Evolutionary conservation across 2,797 vertebrate genomes (phyloP).

Genomic region (Gallinago solitaria): DNA sequence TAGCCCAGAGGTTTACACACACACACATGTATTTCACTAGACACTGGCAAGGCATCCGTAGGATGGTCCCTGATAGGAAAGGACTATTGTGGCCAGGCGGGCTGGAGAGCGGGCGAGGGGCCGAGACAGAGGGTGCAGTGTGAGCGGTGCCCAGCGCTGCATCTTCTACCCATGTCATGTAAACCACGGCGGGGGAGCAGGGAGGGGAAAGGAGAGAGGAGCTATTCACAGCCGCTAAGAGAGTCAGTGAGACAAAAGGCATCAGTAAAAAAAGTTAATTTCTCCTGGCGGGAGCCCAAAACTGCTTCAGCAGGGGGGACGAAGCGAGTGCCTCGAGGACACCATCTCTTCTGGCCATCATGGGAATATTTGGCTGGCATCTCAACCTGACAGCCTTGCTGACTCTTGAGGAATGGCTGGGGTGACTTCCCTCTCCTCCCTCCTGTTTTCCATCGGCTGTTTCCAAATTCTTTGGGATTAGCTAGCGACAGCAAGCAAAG

Average conservation of each 20-base stretch:
- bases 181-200: background rate
- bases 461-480: conserved; percentile 53
- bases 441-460: background rate
- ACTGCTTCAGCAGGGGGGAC: background rate
- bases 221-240: conserved; percentile 24
- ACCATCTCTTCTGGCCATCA: background rate
- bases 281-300: conserved; percentile 39
- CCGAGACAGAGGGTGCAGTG: conserved; percentile 57
- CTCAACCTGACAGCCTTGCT: conserved; percentile 5
- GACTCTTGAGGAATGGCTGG: conserved; percentile 23
- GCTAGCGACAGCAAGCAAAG: background rate
- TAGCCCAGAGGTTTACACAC: conserved; percentile 15
- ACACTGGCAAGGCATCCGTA: conserved; percentile 19
- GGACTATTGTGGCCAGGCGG: background rate
- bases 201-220: background rate
- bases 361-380: conserved; percentile 30
- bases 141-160: background rate
- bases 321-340: background rate
- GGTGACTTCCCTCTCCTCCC: background rate
- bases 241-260: conserved; percentile 52
- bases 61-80: conserved; percentile 45
- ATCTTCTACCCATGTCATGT: conserved; percentile 35
- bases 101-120: background rate
- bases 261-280: conserved; percentile 53
- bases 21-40: conserved; percentile 29